A percentile compares a stretch with the other conserved stretches of the same genome.
Evolutionary conservation across 2,797 vertebrate species (phyloP).

Genomic region (Sebastes vulpes): DNA sequence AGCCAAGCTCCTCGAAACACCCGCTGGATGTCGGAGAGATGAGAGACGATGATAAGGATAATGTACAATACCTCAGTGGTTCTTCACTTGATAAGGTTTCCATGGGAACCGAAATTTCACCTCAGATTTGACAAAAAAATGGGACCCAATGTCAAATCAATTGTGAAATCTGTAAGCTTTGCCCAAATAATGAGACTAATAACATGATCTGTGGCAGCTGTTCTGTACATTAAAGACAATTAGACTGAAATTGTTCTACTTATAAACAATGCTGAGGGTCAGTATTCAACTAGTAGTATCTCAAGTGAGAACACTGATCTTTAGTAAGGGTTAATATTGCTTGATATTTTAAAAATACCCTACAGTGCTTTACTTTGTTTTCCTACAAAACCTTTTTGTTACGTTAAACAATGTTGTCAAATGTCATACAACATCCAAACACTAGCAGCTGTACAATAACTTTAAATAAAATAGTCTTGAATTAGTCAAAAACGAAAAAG

Average conservation of each 20-base stretch:
- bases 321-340: too few species aligned
- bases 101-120: neutral
- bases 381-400: neutral
- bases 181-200: neutral
- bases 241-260: neutral
- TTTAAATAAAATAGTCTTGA: neutral
- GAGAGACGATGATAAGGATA: conserved; percentile 29
- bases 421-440: neutral
- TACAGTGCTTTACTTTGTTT: neutral
- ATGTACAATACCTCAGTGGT: neutral
- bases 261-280: neutral
- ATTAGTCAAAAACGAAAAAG: too few species aligned
- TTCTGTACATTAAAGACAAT: neutral
- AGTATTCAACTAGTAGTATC: neutral
- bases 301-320: too few species aligned
- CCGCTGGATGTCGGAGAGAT: conserved; percentile 15
- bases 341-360: too few species aligned
- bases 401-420: neutral
- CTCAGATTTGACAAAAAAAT: neutral
- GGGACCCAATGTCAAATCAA: neutral
- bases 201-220: neutral
- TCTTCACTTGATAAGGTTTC: conserved; percentile 9
- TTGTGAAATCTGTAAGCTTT: neutral
- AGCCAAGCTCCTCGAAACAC: conserved; percentile 24
- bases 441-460: neutral